These are phyloP conservation scores for Thripadectes ignobilis DNA, from an alignment of 2,797 vertebrate species.

Conservation along the genomic window DNA sequence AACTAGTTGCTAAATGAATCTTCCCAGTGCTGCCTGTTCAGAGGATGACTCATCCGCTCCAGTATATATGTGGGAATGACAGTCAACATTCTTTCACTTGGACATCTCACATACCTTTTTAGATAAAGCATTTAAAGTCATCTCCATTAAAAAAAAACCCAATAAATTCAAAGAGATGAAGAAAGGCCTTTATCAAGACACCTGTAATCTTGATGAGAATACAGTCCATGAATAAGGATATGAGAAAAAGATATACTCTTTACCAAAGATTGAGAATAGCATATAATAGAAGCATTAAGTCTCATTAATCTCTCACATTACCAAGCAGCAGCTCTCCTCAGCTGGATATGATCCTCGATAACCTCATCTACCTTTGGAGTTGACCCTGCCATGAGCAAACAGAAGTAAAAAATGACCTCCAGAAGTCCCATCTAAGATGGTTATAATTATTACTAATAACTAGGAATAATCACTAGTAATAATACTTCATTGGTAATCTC, in stretches of 20 bases:
- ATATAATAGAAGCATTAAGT: background rate
- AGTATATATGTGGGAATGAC: background rate
- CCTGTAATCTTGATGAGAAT: background rate
- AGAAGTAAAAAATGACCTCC: background rate
- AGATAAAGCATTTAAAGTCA: background rate
- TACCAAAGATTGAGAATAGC: background rate
- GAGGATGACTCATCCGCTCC: slow-evolving; percentile 38
- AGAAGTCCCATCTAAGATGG: background rate
- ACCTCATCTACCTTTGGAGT: background rate
- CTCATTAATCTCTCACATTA: background rate
- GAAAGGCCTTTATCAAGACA: background rate
- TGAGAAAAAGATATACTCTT: background rate
- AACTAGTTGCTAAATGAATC: slow-evolving; percentile 21
- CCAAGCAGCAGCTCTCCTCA: background rate
- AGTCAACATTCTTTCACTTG: background rate
- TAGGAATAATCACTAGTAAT: background rate
- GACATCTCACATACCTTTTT: background rate
- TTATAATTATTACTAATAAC: background rate
- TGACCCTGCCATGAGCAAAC: background rate
- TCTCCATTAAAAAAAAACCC: background rate
- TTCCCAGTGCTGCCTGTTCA: background rate
- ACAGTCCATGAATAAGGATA: background rate
- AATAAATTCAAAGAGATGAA: background rate
- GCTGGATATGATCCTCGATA: background rate
- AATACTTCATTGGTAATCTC: background rate